phyloP scores from a whole-genome alignment of 1,140 invertebrate species.

The Gonatopus flavifemur region DNA sequence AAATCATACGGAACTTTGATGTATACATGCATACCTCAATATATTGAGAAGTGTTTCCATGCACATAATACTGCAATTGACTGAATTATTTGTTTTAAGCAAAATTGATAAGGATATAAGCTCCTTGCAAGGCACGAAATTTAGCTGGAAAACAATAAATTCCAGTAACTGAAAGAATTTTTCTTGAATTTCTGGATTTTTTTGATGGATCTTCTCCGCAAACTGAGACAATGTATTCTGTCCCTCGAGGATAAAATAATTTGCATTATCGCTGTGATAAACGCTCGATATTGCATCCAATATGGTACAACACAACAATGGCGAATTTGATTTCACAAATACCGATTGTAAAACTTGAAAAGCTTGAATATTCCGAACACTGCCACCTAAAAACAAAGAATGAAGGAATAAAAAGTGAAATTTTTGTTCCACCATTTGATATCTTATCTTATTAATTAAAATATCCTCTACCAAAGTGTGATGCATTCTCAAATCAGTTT shows the following conservation, averaged over 20 bases:
- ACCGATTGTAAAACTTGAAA: slow-evolving; percentile 94
- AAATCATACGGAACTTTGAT: too few species aligned
- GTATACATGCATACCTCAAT: slow-evolving; percentile 76
- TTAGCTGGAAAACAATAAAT: slow-evolving; percentile 95
- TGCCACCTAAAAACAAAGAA: slow-evolving; percentile 59
- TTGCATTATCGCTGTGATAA: slow-evolving; percentile 96
- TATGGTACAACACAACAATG: slow-evolving; percentile 83
- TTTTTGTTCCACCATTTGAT: neutral
- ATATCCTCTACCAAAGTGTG: too few species aligned
- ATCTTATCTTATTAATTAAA: too few species aligned
- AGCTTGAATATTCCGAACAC: slow-evolving; percentile 90
- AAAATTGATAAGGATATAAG: slow-evolving; percentile 93
- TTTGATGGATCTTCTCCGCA: slow-evolving; percentile 91
- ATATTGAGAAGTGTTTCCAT: slow-evolving; percentile 88
- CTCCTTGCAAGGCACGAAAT: slow-evolving; percentile 99
- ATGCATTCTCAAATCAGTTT: too few species aligned
- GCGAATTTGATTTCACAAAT: slow-evolving; percentile 86
- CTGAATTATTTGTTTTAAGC: slow-evolving; percentile 80
- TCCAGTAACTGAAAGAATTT: slow-evolving; percentile 96
- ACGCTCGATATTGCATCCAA: slow-evolving; percentile 95
- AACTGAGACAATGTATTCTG: slow-evolving; percentile 95
- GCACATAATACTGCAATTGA: slow-evolving; percentile 81
- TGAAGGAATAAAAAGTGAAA: too few species aligned
- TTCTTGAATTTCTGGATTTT: slow-evolving; percentile 88
- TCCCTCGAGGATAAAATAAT: slow-evolving; percentile 98